Evolutionary conservation across 2,113 vertebrate species (phyloP), one percentile per base, ranked within the genome.

Genomic region (Haemorhous mexicanus): DNA sequence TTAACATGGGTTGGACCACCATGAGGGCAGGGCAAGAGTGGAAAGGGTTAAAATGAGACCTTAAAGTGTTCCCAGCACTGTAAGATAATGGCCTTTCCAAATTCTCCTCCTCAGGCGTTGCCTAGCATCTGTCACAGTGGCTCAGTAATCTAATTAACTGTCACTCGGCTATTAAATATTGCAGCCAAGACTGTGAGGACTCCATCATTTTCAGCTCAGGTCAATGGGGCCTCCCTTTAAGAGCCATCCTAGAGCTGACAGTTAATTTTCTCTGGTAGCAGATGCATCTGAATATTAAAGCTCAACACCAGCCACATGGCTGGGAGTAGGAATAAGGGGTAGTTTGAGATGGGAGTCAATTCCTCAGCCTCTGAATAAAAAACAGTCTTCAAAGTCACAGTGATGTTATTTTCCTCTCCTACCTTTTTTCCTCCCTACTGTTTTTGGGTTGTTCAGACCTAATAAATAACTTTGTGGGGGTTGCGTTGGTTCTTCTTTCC

Each of bases 121-220:
- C 87, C 86, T 83, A 79, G 94, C 94, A 91, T 91, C 97, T 96
- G 95, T 91, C 83, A 80, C 81, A 56, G 90, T 64, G 62, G 55
- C 94, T 91, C 89, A 70, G 69, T 91, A 89, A 94, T 93, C 96
- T 96, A 95, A 95, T 97, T 96, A 97, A 94, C 91, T 93, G 88
- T 74, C 86, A 61, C 89, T 92, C 1, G 19, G 78, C 93, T 93
- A 80, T 96, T 96, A 97, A 97, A 93, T 95, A 87, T 90, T 77
- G 81, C 88, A 91, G 86, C 44, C 13, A 49, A 55, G 84, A 30
- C 52, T 84, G 85, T 73, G 92, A 94, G 79, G 94, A 95, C 87
- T 95, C 91, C 76, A 96, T 93, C 92, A 67, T 96, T 96, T 80
- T 67, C 89, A 77, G 3, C 70, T 93, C 33, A 9, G 94, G 73